These are phyloP conservation scores for Nibea coibor DNA, from an alignment of 2,113 vertebrate genomes.

Conservation along the genomic window DNA sequence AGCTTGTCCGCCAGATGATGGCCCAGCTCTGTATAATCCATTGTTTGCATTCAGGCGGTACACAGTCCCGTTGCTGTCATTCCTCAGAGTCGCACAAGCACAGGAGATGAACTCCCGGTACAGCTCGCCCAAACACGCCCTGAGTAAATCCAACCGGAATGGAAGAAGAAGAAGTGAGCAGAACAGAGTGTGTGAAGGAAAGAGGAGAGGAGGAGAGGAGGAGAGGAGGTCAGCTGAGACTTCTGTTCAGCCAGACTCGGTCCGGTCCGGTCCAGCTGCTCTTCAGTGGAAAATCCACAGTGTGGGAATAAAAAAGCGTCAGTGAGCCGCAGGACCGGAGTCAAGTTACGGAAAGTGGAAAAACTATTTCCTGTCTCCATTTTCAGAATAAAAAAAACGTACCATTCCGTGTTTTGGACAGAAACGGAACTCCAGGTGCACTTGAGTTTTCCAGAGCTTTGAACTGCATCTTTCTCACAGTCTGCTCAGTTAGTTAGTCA, in stretches of 20 bases:
- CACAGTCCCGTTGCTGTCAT: slow-evolving; percentile 77
- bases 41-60: slow-evolving; percentile 74
- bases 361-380: fast-evolving
- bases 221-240: no score
- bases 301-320: slow-evolving; percentile 55
- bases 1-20: slow-evolving; percentile 79
- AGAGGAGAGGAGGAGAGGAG: no score
- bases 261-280: slow-evolving; percentile 11
- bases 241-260: slow-evolving; percentile 2
- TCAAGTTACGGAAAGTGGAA: fast-evolving
- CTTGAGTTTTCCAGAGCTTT: no score
- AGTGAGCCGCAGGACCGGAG: background rate
- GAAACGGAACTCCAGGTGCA: no score
- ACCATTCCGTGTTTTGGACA: background rate
- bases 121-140: slow-evolving; percentile 76
- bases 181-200: background rate
- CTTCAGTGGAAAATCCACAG: slow-evolving; percentile 59
- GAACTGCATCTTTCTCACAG: background rate
- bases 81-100: slow-evolving; percentile 76
- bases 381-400: slow-evolving; percentile 45
- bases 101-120: slow-evolving; percentile 75
- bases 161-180: background rate
- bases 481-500: background rate
- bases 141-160: slow-evolving; percentile 62
- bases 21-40: slow-evolving; percentile 83